phyloP scores from a whole-genome alignment of 2,888 invertebrate genomes.

The Synanthedon tipuliformis region DNA sequence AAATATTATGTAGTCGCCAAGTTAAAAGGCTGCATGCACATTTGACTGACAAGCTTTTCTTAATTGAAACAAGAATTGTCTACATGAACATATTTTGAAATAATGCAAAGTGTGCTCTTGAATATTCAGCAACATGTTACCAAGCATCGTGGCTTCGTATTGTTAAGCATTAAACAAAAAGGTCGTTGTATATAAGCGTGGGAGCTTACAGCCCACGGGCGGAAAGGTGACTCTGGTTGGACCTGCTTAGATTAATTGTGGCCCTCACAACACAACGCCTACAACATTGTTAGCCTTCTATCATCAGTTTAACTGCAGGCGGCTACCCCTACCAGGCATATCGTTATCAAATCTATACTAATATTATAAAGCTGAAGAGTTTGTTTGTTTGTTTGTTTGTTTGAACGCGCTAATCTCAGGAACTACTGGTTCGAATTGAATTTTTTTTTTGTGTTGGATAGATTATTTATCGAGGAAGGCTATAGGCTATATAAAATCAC shows the following conservation, averaged over 20 bases:
- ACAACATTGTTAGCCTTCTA: conserved; percentile 13
- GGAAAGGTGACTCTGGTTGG: conserved; percentile 33
- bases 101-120: conserved; percentile 29
- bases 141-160: conserved; percentile 14
- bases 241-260: conserved; percentile 43
- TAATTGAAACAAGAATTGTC: conserved; percentile 4
- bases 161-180: conserved; percentile 41
- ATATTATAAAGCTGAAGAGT: too few relatives aligned
- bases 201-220: conserved; percentile 40
- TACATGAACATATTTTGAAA: conserved; percentile 20
- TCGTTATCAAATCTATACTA: too few relatives aligned
- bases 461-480: too few relatives aligned
- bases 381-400: too few relatives aligned
- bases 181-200: conserved; percentile 40
- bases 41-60: conserved; percentile 4
- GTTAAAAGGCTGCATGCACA: too few relatives aligned
- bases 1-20: too few relatives aligned
- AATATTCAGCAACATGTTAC: conserved; percentile 44
- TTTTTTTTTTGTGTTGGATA: too few relatives aligned
- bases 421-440: too few relatives aligned
- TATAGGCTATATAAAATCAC: too few relatives aligned
- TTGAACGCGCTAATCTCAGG: too few relatives aligned
- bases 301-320: neutral
- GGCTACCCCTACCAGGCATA: neutral
- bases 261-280: conserved; percentile 36